Percentiles rank a stretch among this genome's conserved stretches.
phyloP scores from a whole-genome alignment of 2,113 vertebrate species.

The Tachycineta bicolor region DNA sequence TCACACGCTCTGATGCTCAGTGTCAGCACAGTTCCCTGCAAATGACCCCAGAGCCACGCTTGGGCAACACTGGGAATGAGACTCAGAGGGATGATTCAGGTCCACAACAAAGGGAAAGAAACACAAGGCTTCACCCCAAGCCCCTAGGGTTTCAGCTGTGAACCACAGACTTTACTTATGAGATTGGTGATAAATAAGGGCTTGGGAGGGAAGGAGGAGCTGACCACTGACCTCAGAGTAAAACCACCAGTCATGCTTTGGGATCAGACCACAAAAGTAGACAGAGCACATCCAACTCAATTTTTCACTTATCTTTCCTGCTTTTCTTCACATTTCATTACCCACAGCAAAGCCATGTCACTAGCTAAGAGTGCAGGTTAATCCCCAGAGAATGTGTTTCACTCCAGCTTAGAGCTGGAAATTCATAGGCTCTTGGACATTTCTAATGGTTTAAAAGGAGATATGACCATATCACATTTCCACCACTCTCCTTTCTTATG shows the following conservation, averaged over 20 bases:
- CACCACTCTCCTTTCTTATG: neutral
- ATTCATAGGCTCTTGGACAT: neutral
- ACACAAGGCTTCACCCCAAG: neutral
- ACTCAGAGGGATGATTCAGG: neutral
- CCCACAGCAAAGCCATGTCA: neutral
- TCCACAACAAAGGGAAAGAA: neutral
- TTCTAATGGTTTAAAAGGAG: neutral
- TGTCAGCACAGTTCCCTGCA: neutral
- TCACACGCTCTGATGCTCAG: neutral
- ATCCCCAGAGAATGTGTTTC: neutral
- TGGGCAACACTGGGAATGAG: neutral
- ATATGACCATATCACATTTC: neutral
- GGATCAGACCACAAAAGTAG: neutral
- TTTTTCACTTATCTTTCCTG: neutral
- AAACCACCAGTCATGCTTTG: neutral
- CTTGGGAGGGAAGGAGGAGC: neutral
- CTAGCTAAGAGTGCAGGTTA: neutral
- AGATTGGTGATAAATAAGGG: neutral
- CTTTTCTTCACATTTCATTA: neutral
- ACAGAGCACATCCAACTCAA: neutral
- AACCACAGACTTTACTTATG: neutral
- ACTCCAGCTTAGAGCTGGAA: neutral
- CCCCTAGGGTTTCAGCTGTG: neutral
- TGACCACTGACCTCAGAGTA: neutral
- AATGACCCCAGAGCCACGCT: accelerated